phyloP scores from a whole-genome alignment of 2,113 vertebrate genomes.

The Ptyas mucosa region DNA sequence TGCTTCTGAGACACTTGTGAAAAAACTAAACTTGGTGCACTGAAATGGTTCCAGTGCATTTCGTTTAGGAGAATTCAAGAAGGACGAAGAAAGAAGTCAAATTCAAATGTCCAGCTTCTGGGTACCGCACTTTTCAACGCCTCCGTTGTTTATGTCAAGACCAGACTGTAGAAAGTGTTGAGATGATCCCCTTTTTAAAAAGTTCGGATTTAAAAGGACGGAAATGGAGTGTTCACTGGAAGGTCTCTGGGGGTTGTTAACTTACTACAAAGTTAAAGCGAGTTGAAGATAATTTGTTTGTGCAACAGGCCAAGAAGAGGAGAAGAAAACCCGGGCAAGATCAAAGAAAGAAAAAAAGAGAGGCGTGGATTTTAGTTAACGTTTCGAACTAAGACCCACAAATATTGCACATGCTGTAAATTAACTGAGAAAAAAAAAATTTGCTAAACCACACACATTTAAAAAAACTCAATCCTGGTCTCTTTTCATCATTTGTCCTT shows the following conservation, averaged over 20 bases:
- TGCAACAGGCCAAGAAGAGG: conserved; percentile 9
- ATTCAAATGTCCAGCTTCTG: conserved; percentile 63
- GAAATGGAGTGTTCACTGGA: conserved; percentile 79
- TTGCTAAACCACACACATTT: background rate
- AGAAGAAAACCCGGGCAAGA: background rate
- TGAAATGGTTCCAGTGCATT: conserved; percentile 47
- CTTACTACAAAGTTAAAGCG: conserved; percentile 68
- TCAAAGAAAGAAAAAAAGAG: too few relatives aligned
- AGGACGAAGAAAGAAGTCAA: conserved; percentile 24
- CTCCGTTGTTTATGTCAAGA: conserved; percentile 66
- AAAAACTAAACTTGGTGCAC: conserved; percentile 42
- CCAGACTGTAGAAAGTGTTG: conserved; percentile 59
- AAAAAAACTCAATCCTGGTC: background rate
- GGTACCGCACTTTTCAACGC: conserved; percentile 62
- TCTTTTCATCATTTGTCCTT: background rate
- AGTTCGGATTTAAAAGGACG: conserved; percentile 64
- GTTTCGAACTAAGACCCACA: background rate
- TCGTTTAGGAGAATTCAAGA: conserved; percentile 50
- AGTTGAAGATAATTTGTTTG: conserved; percentile 65
- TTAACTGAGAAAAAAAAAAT: background rate
- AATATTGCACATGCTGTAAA: background rate
- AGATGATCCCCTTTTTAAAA: conserved; percentile 64
- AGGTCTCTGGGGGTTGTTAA: conserved; percentile 79
- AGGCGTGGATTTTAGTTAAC: background rate
- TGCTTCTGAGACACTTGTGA: conserved; percentile 51